Percentiles rank a stretch among this genome's conserved stretches.
Evolutionary conservation across 2,888 invertebrate species (phyloP).

Genomic region (Mythimna vitellina): DNA sequence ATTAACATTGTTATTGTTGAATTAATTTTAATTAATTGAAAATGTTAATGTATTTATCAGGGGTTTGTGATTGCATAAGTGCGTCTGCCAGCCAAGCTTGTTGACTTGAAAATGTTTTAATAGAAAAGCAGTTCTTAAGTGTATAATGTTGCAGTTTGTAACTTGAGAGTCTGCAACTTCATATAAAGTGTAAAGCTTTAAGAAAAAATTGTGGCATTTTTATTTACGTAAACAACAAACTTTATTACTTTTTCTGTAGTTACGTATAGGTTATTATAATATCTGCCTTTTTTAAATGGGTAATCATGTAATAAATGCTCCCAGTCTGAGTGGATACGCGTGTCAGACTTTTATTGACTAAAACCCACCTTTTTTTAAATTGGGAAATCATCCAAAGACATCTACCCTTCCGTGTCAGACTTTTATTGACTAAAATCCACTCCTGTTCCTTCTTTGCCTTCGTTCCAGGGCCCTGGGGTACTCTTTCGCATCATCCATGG

Average conservation of each 20-base stretch:
- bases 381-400: too few species aligned
- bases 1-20: slow-evolving; percentile 23
- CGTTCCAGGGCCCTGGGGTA: too few species aligned
- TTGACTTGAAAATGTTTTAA: slow-evolving; percentile 5
- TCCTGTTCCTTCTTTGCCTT: too few species aligned
- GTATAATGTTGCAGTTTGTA: slow-evolving; percentile 11
- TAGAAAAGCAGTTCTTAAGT: slow-evolving; percentile 22
- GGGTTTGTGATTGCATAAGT: slow-evolving; percentile 14
- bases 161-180: slow-evolving; percentile 21
- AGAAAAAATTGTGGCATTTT: background rate
- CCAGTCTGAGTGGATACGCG: too few species aligned
- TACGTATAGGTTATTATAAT: background rate
- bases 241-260: too few species aligned
- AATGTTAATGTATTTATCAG: slow-evolving; percentile 12
- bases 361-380: too few species aligned
- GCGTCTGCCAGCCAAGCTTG: background rate
- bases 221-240: background rate
- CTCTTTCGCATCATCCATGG: too few species aligned
- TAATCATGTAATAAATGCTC: too few species aligned
- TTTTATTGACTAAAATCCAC: too few species aligned
- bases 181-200: slow-evolving; percentile 11
- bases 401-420: too few species aligned
- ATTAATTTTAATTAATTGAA: slow-evolving; percentile 29
- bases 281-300: too few species aligned
- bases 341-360: too few species aligned